Conservation (phyloP, 2,797 vertebrate genomes). For the Channallabes apus region DNA sequence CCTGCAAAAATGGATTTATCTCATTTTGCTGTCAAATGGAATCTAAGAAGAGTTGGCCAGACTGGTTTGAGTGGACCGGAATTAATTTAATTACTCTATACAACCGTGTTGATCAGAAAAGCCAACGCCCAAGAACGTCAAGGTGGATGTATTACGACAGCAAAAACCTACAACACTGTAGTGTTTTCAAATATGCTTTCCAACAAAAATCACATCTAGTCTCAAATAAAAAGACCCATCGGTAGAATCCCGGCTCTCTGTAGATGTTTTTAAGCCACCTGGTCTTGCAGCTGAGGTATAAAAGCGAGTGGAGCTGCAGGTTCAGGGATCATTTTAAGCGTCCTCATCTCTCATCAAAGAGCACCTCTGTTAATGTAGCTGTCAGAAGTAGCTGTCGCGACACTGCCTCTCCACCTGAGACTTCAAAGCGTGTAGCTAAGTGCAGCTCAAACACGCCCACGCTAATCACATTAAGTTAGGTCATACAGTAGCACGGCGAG, state of each 20-base stretch:
- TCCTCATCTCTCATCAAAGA: conserved; percentile 55
- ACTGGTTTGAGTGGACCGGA: not conserved
- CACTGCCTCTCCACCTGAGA: conserved; percentile 49
- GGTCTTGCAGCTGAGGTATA: conserved; percentile 50
- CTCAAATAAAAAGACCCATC: not conserved
- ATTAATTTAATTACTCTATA: not conserved
- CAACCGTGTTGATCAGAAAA: not conserved
- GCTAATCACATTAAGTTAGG: not conserved
- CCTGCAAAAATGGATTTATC: too few species aligned
- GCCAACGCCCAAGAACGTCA: not conserved
- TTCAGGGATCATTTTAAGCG: conserved; percentile 36
- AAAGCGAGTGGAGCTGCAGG: conserved; percentile 43
- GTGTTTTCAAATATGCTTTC: too few species aligned
- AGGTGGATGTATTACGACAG: not conserved
- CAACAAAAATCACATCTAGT: not conserved
- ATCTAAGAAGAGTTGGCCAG: too few species aligned
- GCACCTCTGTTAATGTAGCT: conserved; percentile 25
- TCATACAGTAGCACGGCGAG: not conserved
- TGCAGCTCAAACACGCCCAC: conserved; percentile 39
- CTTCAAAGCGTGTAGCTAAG: conserved; percentile 42
- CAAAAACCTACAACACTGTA: not conserved
- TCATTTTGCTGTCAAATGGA: too few species aligned
- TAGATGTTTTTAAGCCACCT: conserved; percentile 37
- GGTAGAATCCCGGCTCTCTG: not conserved
- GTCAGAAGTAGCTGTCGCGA: conserved; percentile 34